Evolutionary conservation across 2,797 vertebrate genomes (phyloP), one percentile per base, ranked within the genome.

Genomic region (Nyctalus aviator): DNA sequence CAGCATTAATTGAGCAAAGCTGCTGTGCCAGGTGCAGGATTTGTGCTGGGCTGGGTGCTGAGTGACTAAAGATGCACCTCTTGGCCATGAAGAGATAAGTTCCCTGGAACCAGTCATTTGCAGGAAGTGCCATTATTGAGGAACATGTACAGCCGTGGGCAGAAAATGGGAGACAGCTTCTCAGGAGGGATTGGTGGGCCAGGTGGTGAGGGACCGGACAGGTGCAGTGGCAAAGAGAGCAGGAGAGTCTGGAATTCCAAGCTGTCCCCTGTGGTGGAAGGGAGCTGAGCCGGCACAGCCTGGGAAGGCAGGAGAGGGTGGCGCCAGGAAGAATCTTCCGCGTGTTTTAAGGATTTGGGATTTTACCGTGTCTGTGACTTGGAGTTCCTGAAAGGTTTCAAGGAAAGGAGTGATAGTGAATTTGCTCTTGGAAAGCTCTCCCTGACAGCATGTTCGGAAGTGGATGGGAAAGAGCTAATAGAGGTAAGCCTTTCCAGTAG

Each of bases 341-440:
- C 4, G 3, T 0, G 7, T 25, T 41, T 72, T 44, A 62, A 44
- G 59, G 46, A 72, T 53, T 84, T 69, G 18, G 41, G 4, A 44
- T 81, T 92, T 87, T 20, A 84, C 21, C 4, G 48, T 59, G 2
- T 59, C 5, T 20, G 23, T 72, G 23, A 27, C 71, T 77, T 91
- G 48, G 37, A 87, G 15, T 10, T 32, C 62, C 37, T 50, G 81
- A 32, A 75, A 46, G n/a, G 8, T 73, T 71, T 76, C 66, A 14
- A 37, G 73, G 90, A 78, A 69, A 82, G 18, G 17, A 59, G 8
- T 30, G 8, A 15, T 37, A 53, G n/a, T 20, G 20, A 9, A 44
- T 48, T 84, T 79, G 62, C 8, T 5, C 71, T 68, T 68, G 69
- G 84, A 91, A 89, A 73, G 66, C 8, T 83, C 5, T 93, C 59